Evolutionary conservation across 2,797 vertebrate genomes (phyloP).

Genomic region (Taenioides sp.): DNA sequence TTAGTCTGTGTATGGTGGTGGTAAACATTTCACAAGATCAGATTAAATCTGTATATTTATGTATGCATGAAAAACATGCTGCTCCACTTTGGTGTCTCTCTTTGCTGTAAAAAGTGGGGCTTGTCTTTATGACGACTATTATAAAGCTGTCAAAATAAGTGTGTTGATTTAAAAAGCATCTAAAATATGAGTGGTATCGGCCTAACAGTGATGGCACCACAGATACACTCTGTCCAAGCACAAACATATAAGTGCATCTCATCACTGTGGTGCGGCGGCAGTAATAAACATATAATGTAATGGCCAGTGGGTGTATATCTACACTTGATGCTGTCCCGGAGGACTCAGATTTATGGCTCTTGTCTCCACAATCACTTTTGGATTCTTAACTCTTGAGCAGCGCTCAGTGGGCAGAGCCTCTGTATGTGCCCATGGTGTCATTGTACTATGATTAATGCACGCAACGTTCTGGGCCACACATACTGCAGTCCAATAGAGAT

Average conservation of each 20-base stretch:
- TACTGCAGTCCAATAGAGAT: constrained; percentile 43
- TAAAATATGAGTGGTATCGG: constrained; percentile 28
- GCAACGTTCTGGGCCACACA: constrained; percentile 38
- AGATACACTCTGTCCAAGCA: constrained; percentile 9
- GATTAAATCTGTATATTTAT: constrained; percentile 33
- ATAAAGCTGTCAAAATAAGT: constrained; percentile 47
- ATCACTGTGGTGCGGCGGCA: constrained; percentile 25
- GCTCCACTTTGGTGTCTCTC: constrained; percentile 1
- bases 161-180: constrained; percentile 45
- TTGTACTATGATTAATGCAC: constrained; percentile 56
- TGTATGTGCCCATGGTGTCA: constrained; percentile 39
- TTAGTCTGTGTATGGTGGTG: constrained; percentile 30
- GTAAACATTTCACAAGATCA: constrained; percentile 38
- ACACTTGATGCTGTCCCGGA: constrained; percentile 44
- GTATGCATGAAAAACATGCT: constrained; percentile 21
- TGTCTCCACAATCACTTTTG: constrained; percentile 67
- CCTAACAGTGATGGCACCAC: constrained; percentile 24
- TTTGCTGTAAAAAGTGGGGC: constrained; percentile 20
- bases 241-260: constrained; percentile 10
- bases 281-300: constrained; percentile 44
- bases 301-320: constrained; percentile 51
- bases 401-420: constrained; percentile 21
- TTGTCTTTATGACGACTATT: constrained; percentile 45
- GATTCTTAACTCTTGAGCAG: constrained; percentile 56
- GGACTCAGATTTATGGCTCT: constrained; percentile 68